phyloP scores from a whole-genome alignment of 2,113 vertebrate species.

The Hypocryptadius cinnamomeus region DNA sequence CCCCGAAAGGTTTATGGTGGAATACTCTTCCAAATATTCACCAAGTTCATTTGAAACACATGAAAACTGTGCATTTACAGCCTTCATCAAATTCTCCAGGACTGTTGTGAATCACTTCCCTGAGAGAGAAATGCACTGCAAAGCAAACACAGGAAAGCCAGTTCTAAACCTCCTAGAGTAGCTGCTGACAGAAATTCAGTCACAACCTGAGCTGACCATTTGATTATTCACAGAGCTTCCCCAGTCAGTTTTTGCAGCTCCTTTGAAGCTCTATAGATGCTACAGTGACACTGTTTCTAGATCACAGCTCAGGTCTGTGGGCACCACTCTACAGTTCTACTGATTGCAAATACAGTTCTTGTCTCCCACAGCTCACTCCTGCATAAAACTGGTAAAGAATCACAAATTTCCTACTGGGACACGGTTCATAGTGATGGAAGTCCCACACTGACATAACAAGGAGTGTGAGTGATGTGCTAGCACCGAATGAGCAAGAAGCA shows the following conservation, averaged over 20 bases:
- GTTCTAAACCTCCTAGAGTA: neutral
- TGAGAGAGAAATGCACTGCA: neutral
- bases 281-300: neutral
- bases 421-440: neutral
- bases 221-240: neutral
- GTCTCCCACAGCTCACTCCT: neutral
- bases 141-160: neutral
- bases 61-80: neutral
- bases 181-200: neutral
- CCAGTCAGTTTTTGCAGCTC: neutral
- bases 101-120: neutral
- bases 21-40: neutral
- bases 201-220: neutral
- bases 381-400: neutral
- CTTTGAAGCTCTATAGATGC: neutral
- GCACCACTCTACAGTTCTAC: neutral
- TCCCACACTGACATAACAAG: neutral
- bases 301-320: neutral
- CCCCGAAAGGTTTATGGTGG: neutral
- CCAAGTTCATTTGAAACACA: neutral
- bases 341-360: neutral
- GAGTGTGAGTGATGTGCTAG: neutral
- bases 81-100: neutral
- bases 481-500: neutral
- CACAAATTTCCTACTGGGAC: neutral